Conservation (phyloP, 1,140 invertebrate genomes). For the Delia radicum region DNA sequence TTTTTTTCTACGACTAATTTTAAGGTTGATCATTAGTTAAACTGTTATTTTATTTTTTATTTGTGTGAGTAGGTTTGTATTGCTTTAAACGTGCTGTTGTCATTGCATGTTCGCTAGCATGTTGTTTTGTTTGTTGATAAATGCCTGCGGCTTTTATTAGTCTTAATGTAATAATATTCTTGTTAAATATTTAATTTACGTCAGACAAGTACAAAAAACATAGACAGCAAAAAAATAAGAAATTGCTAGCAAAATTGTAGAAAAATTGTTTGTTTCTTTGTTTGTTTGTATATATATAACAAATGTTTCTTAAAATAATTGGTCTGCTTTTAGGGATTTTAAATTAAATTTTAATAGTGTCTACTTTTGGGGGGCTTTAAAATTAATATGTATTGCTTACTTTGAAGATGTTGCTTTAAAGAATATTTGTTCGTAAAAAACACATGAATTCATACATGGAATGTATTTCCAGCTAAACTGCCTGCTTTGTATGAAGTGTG, state of each 20-base stretch:
- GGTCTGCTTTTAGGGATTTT: too few species aligned
- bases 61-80: not conserved
- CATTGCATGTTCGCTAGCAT: not conserved
- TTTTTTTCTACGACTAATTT: conserved; percentile 7
- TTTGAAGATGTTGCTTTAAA: too few species aligned
- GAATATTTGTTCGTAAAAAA: too few species aligned
- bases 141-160: conserved; percentile 16
- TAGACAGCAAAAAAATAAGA: not conserved
- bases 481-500: too few species aligned
- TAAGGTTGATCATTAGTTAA: conserved; percentile 8
- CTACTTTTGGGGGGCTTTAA: too few species aligned
- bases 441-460: too few species aligned
- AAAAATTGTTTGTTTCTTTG: too few species aligned
- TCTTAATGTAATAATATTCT: conserved; percentile 14
- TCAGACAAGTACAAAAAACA: not conserved
- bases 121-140: conserved; percentile 13
- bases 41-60: conserved; percentile 1
- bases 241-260: not conserved
- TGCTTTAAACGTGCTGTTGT: not conserved
- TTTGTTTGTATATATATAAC: too few species aligned
- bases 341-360: too few species aligned
- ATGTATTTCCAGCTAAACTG: too few species aligned
- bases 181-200: conserved; percentile 20
- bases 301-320: too few species aligned
- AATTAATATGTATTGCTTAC: too few species aligned